Evolutionary conservation across 2,888 invertebrate genomes (phyloP).

Genomic region (Dromius quadrimaculatus): DNA sequence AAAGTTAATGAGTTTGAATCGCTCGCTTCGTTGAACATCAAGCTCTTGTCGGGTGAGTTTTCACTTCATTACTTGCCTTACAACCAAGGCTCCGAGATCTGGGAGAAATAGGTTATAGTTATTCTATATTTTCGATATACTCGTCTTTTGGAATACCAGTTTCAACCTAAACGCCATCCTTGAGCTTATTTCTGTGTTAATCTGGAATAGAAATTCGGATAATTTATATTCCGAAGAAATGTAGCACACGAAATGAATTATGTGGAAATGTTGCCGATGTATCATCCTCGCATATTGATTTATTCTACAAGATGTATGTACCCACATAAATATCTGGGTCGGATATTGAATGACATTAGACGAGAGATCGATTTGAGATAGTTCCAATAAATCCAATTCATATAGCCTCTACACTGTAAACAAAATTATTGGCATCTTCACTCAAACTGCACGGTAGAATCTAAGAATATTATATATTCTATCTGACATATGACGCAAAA

Average conservation of each 20-base stretch:
- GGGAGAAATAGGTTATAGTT: conserved; percentile 16
- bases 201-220: conserved; percentile 14
- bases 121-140: conserved; percentile 30
- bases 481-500: too few species aligned
- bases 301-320: not conserved
- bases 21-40: conserved; percentile 37
- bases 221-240: not conserved
- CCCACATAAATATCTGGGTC: conserved; percentile 1
- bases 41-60: conserved; percentile 23
- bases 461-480: too few species aligned
- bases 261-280: not conserved
- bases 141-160: conserved; percentile 1
- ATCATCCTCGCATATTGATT: conserved; percentile 2
- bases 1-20: conserved; percentile 41
- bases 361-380: too few species aligned
- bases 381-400: too few species aligned
- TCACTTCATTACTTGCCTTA: conserved; percentile 38
- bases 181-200: conserved; percentile 28
- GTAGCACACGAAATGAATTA: not conserved
- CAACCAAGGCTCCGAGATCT: not conserved
- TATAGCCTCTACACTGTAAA: too few species aligned
- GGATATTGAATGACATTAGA: too few species aligned
- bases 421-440: too few species aligned
- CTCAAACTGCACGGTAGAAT: too few species aligned
- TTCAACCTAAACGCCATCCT: not conserved